Base-by-base conservation (phyloP, 2,888 invertebrate genomes). In the Entomobrya multifasciata region DNA sequence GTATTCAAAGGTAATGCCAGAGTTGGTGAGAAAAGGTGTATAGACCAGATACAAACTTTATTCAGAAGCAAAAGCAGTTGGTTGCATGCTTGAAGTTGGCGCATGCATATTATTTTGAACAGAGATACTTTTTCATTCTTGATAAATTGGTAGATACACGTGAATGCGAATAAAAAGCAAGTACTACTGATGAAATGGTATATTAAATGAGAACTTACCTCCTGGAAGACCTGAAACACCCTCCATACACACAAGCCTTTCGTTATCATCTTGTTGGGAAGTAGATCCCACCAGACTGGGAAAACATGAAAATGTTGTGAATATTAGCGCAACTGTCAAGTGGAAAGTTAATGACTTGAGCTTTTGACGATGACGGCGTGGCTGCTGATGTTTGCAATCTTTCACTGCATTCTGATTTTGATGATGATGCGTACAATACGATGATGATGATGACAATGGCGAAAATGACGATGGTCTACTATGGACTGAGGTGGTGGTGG, bases 251-350 rank as follows among this genome's bases (percentile, higher is more conserved):
- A 65, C 52, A 25, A 86, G 79, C n/a, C 52, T 80, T 20, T 86
- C 86, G 30, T 70, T 78, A 41, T 80, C 79, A 36, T 79, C 80
- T 60, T 41, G 44, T 62, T 20, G 22, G 17, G 52, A 52, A 27
- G 36, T 49, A n/a, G 85, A 85, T 30, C 85, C 85, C 20, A 62
- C 79, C 20, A 74, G 65, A 30, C 36, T 74, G 52, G 86, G 86
- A 74, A 86, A 62, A 65, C 30, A 86, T 74, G 86, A 74, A 52
- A 86, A 52, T 44, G 80, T 55, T 49, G 74, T 44, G 25, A 79
- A 49, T 27, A 86, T 20, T 60, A 86, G 86, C 86, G 74, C 60
- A 72, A 86, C 79, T 80, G 80, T 65, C 79, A 86, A 74, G 36
- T 86, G 79, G 49, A 62, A 49, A 20, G 62, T 41, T 52, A 80